These are phyloP conservation scores for Amorpha juglandis DNA, from an alignment of 2,888 invertebrate genomes.

Conservation along the genomic window DNA sequence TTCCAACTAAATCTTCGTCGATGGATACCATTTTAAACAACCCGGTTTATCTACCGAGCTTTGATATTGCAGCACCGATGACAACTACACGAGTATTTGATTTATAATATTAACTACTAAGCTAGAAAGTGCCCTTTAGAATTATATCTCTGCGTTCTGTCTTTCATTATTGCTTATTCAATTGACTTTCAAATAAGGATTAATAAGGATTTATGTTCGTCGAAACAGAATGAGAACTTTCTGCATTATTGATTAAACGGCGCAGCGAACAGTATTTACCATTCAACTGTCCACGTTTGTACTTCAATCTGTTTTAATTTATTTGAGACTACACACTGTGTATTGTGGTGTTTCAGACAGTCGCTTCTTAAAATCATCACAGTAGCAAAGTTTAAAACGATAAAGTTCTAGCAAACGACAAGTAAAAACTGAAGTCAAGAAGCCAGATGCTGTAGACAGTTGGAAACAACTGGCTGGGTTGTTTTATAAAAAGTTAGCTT, in stretches of 20 bases:
- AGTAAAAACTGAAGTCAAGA: conserved; percentile 75
- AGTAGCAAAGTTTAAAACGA: conserved; percentile 68
- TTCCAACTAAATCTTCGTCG: conserved; percentile 49
- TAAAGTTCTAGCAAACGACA: conserved; percentile 69
- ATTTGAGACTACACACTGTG: conserved; percentile 16
- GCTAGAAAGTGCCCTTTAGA: conserved; percentile 58
- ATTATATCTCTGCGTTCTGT: conserved; percentile 59
- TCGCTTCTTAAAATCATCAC: conserved; percentile 58
- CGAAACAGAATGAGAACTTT: conserved; percentile 56
- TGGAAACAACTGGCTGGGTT: conserved; percentile 77
- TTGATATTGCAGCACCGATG: conserved; percentile 66
- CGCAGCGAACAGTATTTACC: conserved; percentile 48
- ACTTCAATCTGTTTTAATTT: conserved; percentile 45
- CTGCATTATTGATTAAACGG: conserved; percentile 57
- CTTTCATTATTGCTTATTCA: conserved; percentile 71
- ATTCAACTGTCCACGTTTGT: conserved; percentile 66
- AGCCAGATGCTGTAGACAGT: conserved; percentile 81
- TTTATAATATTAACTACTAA: conserved; percentile 66
- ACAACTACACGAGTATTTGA: conserved; percentile 74
- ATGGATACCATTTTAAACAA: conserved; percentile 59
- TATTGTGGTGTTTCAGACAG: conserved; percentile 34
- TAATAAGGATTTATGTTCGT: conserved; percentile 71
- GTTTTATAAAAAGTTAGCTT: conserved; percentile 80
- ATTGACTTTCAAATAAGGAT: conserved; percentile 71
- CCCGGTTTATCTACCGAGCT: conserved; percentile 60